Base-by-base conservation (phyloP, 2,888 invertebrate genomes). In the Athalia rosae region DNA sequence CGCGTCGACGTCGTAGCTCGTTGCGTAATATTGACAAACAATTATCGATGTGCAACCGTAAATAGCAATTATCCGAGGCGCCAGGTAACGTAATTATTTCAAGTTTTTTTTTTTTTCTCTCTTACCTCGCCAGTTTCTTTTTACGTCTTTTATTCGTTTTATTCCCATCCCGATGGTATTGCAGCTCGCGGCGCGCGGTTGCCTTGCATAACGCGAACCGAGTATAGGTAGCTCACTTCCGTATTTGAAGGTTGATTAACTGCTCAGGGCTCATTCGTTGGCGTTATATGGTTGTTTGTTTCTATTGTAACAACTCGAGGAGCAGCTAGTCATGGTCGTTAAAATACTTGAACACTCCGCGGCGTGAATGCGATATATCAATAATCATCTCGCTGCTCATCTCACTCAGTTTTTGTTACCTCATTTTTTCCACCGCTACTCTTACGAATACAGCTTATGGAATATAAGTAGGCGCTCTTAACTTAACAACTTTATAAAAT, bases 11-110 rank as follows among this genome's bases (percentile, higher is more conserved):
- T 28, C 53, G 3, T 7, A 50, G 41, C 41, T 2, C 7, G 28
- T 74, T 74, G 48, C 48, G 50, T 61, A 74, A 74, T 74, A 62
- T 74, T 74, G 80, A 83, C 81, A 83, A 85, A 85, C 86, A 85
- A 87, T 87, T 85, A 87, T 85, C 84, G 83, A 85, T 80, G 81
- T 80, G 82, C 80, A 82, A 81, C 83, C 28, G 82, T 83, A 83
- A 84, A 82, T 79, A 83, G 77, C 87, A 87, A 86, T 87, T 87
- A 28, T 28, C 87, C 82, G 81, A 86, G 87, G 87, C 87, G 87
- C 87, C 87, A 87, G 86, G 82, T 84, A 82, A 80, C 82, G 84
- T 84, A 84, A 87, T 87, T 86, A 85, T 82, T 80, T 79, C 80
- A 78, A 80, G 82, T 83, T 83, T 82, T 85, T 83, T 71, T 45